These are phyloP conservation scores for Ellobium chinense DNA, from an alignment of 2,888 invertebrate genomes.

Conservation along the genomic window DNA sequence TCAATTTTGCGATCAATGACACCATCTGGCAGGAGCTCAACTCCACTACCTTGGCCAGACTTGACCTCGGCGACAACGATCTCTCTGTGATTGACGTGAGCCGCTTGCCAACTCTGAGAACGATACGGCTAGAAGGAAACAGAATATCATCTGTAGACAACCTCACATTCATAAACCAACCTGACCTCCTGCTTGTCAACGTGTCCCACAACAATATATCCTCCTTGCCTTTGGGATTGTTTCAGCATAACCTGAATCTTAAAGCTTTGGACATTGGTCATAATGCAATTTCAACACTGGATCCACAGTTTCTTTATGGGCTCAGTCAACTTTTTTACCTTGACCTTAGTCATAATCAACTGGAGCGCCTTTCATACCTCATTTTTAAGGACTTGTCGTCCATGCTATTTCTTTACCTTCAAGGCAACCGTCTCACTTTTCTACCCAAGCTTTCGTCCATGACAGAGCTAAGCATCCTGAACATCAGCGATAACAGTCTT, in stretches of 20 bases:
- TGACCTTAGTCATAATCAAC: conserved; percentile 3
- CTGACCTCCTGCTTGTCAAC: conserved; percentile 11
- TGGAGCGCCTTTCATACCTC: background rate
- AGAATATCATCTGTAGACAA: background rate
- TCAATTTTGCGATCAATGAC: conserved; percentile 26
- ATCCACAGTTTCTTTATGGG: background rate
- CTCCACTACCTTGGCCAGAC: background rate
- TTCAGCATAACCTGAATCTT: conserved; percentile 15
- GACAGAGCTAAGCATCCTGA: background rate
- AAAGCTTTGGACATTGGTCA: conserved; percentile 9
- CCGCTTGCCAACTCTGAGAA: background rate
- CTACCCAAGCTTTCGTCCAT: conserved; percentile 11
- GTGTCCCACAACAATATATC: conserved; percentile 35
- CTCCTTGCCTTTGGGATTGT: background rate
- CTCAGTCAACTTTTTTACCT: conserved; percentile 8
- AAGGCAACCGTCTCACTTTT: conserved; percentile 9
- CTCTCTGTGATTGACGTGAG: conserved; percentile 10
- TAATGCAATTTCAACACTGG: conserved; percentile 20
- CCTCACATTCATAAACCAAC: conserved; percentile 14
- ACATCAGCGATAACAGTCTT: conserved; percentile 32
- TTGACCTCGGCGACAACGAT: conserved; percentile 33
- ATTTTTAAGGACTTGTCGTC: conserved; percentile 14
- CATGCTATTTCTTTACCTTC: conserved; percentile 14
- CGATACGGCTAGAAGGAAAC: conserved; percentile 33
- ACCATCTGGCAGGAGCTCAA: conserved; percentile 35